A percentile compares a stretch with the other conserved stretches of the same genome.
phyloP scores from a whole-genome alignment of 2,888 invertebrate genomes.

The Pandemis heparana region DNA sequence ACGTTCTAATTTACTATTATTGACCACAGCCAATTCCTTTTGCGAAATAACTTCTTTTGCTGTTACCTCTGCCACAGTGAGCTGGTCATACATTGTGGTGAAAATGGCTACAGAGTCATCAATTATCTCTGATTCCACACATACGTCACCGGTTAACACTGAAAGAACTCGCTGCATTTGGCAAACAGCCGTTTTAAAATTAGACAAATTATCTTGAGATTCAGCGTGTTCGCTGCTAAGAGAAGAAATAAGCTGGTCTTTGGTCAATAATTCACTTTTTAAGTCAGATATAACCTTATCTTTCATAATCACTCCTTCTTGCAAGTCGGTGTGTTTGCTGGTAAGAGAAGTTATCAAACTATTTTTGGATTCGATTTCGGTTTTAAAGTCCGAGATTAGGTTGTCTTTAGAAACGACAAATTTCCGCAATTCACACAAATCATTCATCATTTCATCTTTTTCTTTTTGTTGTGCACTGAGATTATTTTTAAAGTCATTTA shows the following conservation, averaged over 20 bases:
- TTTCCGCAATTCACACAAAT: conserved; percentile 40
- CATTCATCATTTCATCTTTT: conserved; percentile 17
- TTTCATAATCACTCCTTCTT: conserved; percentile 11
- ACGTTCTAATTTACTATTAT: conserved; percentile 48
- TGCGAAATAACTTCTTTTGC: conserved; percentile 53
- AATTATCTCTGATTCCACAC: conserved; percentile 57
- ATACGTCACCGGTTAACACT: conserved; percentile 57
- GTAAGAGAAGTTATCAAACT: not conserved
- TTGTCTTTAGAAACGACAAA: conserved; percentile 55
- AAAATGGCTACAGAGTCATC: conserved; percentile 59
- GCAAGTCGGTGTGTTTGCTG: not conserved
- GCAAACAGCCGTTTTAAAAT: conserved; percentile 54
- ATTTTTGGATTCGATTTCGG: not conserved
- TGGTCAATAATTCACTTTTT: conserved; percentile 13
- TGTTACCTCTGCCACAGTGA: conserved; percentile 58
- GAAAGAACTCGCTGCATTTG: conserved; percentile 58
- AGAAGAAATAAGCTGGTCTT: conserved; percentile 49
- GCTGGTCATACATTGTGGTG: conserved; percentile 53
- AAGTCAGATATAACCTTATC: conserved; percentile 27
- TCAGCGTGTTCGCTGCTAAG: conserved; percentile 52
- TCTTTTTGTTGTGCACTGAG: conserved; percentile 19
- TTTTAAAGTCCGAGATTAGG: conserved; percentile 47
- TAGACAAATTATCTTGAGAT: conserved; percentile 54
- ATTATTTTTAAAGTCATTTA: conserved; percentile 45
- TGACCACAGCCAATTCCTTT: conserved; percentile 51